These are phyloP conservation scores for Hippopotamus amphibius DNA, from an alignment of 2,113 vertebrate genomes.

Conservation along the genomic window DNA sequence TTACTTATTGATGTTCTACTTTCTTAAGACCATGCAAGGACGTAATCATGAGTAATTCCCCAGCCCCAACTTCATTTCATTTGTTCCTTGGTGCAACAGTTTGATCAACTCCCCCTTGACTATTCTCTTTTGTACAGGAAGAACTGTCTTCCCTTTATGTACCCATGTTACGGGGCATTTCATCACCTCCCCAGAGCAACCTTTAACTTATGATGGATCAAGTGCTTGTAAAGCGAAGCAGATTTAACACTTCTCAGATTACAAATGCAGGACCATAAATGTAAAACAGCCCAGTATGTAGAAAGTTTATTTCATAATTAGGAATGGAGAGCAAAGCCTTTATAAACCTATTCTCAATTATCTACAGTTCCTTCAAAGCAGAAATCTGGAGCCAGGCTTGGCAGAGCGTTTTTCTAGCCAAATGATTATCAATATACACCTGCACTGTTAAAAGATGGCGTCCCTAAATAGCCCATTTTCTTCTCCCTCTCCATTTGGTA, in stretches of 20 bases:
- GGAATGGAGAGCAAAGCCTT: conserved; percentile 39
- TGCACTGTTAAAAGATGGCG: conserved; percentile 66
- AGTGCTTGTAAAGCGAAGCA: conserved; percentile 58
- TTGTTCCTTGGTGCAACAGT: neutral
- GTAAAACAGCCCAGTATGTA: conserved; percentile 41
- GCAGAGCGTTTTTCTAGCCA: conserved; percentile 64
- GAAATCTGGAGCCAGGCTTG: conserved; percentile 43
- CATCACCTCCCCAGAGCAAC: neutral
- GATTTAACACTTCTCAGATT: conserved; percentile 70
- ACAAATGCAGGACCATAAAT: conserved; percentile 54
- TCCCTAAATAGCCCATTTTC: conserved; percentile 60
- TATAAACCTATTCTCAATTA: conserved; percentile 46
- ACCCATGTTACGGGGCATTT: conserved; percentile 19
- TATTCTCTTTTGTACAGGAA: neutral
- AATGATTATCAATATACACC: conserved; percentile 70
- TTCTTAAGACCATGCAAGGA: neutral
- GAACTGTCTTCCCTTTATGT: neutral
- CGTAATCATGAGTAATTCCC: neutral
- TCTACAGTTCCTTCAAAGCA: conserved; percentile 50
- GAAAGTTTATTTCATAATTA: conserved; percentile 67
- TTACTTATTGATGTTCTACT: neutral
- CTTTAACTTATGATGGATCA: conserved; percentile 61
- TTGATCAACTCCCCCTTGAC: neutral
- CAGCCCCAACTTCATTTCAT: neutral
- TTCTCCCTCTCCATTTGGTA: conserved; percentile 65